These are phyloP conservation scores for Hemichromis elongatus DNA, from an alignment of 2,113 vertebrate species.

Conservation along the genomic window DNA sequence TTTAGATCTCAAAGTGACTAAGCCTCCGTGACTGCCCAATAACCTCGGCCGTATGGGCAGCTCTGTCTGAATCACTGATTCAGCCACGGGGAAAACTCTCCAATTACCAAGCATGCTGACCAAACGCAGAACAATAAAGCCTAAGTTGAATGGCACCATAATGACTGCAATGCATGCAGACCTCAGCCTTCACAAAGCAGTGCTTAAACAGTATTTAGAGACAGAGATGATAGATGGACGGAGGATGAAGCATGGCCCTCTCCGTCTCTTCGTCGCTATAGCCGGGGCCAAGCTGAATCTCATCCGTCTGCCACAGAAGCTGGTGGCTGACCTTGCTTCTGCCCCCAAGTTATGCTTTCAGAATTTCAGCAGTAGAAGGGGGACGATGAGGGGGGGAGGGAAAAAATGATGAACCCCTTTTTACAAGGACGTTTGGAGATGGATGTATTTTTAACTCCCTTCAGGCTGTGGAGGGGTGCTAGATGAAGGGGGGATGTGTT, in stretches of 20 bases:
- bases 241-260: slow-evolving; percentile 23
- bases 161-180: neutral
- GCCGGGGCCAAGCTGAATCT: slow-evolving; percentile 57
- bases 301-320: slow-evolving; percentile 60
- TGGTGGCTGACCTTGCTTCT: slow-evolving; percentile 65
- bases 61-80: slow-evolving; percentile 3
- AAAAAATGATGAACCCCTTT: slow-evolving; percentile 68
- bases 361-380: slow-evolving; percentile 46
- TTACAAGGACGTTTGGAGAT: slow-evolving; percentile 71
- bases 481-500: neutral
- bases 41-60: neutral
- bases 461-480: slow-evolving; percentile 40
- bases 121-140: slow-evolving; percentile 23
- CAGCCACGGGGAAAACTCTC: neutral
- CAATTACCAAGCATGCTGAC: slow-evolving; percentile 1
- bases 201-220: slow-evolving; percentile 31
- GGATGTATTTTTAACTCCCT: slow-evolving; percentile 71
- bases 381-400: neutral
- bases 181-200: slow-evolving; percentile 7
- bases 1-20: slow-evolving; percentile 4
- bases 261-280: slow-evolving; percentile 23
- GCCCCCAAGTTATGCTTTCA: slow-evolving; percentile 70
- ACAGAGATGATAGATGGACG: slow-evolving; percentile 43
- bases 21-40: slow-evolving; percentile 8
- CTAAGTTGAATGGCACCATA: neutral